Base-by-base conservation (phyloP, 2,113 vertebrate genomes). In the Ailuropoda melanoleuca region DNA sequence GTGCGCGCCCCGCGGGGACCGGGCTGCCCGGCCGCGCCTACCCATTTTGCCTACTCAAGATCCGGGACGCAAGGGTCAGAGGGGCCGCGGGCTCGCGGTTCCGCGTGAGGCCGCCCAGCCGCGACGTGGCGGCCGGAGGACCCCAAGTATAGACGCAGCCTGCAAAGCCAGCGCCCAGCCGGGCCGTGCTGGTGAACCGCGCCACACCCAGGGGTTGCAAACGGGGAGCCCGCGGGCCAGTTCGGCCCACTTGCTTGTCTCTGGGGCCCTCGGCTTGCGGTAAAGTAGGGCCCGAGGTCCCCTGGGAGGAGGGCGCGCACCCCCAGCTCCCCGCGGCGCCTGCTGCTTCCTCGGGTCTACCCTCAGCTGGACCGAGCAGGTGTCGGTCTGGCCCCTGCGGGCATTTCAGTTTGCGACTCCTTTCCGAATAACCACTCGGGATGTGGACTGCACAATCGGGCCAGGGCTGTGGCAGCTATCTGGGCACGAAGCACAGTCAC, bases 281-380 rank as follows among this genome's bases (percentile, higher is more conserved):
- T 21, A 4, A 55, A 53, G 24, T 3, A 8, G 50, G 18, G 3
- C 26, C 50, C 11, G 0, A 19, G 17, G 75, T 2, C 23, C 68
- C 14, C 31, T 0, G 12, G 39, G 11, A 31, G 43, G 72, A 64
- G 43, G 46, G 6, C 5, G 21, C 2, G 9, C 29, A 14, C 14
- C 34, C n/a, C 12, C 31, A 21, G 66, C 43, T 12, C 26, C 37
- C 55, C 4, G 10, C 6, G 0, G 10, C 4, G 2, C 29, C 29
- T 18, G 0, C 0, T 1, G 8, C 29, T 21, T 12, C 10, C 43
- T 26, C 0, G 1, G 12, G 1, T 5, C 1, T 7, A 1, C 29
- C 31, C 1, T 4, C 13, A 21, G n/a, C 10, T 1, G 1, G 8
- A 8, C 31, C 5, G 29, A 11, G 4, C 17, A 15, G 15, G 82